phyloP scores from a whole-genome alignment of 2,888 invertebrate species.

The Tetragonula carbonaria region DNA sequence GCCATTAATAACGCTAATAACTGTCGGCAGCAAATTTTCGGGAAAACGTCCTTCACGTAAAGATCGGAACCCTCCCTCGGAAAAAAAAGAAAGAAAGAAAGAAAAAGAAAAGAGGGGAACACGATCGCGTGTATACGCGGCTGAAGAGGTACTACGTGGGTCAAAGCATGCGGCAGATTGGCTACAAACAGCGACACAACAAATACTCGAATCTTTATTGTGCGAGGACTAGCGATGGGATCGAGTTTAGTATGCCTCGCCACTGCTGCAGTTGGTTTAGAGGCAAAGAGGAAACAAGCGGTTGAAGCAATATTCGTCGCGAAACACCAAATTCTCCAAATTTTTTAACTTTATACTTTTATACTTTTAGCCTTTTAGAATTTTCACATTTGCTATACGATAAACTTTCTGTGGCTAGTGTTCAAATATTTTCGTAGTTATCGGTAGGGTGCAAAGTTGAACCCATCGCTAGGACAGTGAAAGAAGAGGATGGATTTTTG shows the following conservation, averaged over 20 bases:
- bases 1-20: conserved; percentile 83
- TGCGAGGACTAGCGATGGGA: conserved; percentile 55
- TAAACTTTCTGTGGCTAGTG: too few species aligned
- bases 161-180: conserved; percentile 79
- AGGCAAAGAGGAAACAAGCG: neutral
- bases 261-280: neutral
- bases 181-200: conserved; percentile 80
- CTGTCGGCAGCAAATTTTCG: conserved; percentile 74
- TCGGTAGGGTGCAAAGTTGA: neutral
- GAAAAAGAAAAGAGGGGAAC: conserved; percentile 31
- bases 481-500: conserved; percentile 15
- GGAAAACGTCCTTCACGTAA: conserved; percentile 60
- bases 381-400: too few species aligned
- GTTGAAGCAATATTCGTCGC: too few species aligned
- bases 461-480: neutral
- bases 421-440: neutral
- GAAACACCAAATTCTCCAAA: too few species aligned
- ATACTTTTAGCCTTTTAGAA: too few species aligned
- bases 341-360: too few species aligned
- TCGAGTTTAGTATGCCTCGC: neutral
- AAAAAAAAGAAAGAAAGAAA: conserved; percentile 24
- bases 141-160: conserved; percentile 60
- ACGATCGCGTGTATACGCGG: conserved; percentile 45
- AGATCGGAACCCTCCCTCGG: neutral
- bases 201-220: conserved; percentile 79